Evolutionary conservation across 92 coral and sea anemone species (phyloP), one percentile per base, ranked within the genome.

Genomic region (Paragorgia papillata): DNA sequence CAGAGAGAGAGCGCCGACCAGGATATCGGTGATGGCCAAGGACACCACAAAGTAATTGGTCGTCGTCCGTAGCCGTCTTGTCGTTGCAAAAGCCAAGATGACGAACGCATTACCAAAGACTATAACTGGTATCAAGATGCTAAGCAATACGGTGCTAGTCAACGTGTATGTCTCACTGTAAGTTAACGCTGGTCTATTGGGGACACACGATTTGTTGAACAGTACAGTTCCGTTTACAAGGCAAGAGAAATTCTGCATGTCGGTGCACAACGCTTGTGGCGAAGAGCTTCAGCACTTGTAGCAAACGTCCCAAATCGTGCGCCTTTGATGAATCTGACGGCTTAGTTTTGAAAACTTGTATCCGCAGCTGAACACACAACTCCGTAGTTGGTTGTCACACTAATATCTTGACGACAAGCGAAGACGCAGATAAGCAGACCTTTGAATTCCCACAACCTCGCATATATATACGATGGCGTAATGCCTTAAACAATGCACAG

Each of bases 41-140:
- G 78, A 71, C 55, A 56, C 28, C 50, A 71, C 78, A 35, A 71
- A 71, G 64, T 71, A 71, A 33, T 71, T 71, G 78, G 64, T 71
- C 6, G 31, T 71, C 18, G 62, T 53, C 12, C 78, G 48, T 27
- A 71, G 44, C 32, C 78, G 25, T 35, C 78, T 71, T 14, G 64
- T 71, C 1, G 78, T 54, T 24, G 46, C 64, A 37, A 71, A 71
- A 28, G 78, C 64, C 78, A 71, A 26, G 14, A 71, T 53, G 26
- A 71, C 78, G 32, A 71, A 41, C 35, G 15, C 51, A 25, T 71
- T 71, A 2, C 78, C 78, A 32, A 71, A 10, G 22, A 71, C 21
- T 15, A 71, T 71, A 18, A 55, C 78, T 9, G 78, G 78, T 1
- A 71, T 71, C 10, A 71, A 64, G 19, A 71, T 21, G 34, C 78